Conservation (phyloP, 1,140 invertebrate genomes). For the Temnothorax curvispinosus region DNA sequence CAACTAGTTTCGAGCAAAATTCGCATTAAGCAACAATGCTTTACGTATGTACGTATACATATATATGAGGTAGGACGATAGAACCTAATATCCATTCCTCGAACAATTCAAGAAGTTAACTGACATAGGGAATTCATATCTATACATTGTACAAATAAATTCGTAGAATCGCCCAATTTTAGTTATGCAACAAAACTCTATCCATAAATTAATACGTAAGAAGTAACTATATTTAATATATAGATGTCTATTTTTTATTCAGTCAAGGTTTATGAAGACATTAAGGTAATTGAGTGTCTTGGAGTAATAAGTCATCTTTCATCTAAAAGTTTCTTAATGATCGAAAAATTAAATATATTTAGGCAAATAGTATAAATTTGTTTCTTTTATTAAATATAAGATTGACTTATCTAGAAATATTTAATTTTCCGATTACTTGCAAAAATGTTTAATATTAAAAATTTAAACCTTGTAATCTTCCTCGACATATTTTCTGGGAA, state of each 20-base stretch:
- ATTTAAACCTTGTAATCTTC: neutral
- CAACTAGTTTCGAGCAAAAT: conserved; percentile 4
- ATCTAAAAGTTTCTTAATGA: neutral
- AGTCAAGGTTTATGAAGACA: neutral
- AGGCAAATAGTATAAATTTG: neutral
- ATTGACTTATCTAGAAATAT: neutral
- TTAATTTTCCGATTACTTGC: neutral
- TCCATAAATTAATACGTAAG: neutral
- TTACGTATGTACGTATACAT: neutral
- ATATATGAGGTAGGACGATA: neutral
- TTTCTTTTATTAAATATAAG: neutral
- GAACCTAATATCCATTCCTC: neutral
- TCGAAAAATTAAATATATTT: neutral
- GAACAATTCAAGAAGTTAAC: neutral
- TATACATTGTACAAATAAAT: neutral
- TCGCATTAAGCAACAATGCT: neutral
- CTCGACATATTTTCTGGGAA: neutral
- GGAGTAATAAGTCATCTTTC: neutral
- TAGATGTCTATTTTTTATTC: neutral
- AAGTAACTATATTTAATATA: neutral
- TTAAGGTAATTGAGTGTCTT: neutral
- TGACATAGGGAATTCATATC: neutral
- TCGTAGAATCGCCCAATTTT: neutral
- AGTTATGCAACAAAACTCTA: neutral
- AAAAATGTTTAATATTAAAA: conserved; percentile 3